Percentiles rank a stretch among this genome's conserved stretches.
Conservation (phyloP, 1,140 invertebrate genomes). For the Pteromalus puparum region DNA sequence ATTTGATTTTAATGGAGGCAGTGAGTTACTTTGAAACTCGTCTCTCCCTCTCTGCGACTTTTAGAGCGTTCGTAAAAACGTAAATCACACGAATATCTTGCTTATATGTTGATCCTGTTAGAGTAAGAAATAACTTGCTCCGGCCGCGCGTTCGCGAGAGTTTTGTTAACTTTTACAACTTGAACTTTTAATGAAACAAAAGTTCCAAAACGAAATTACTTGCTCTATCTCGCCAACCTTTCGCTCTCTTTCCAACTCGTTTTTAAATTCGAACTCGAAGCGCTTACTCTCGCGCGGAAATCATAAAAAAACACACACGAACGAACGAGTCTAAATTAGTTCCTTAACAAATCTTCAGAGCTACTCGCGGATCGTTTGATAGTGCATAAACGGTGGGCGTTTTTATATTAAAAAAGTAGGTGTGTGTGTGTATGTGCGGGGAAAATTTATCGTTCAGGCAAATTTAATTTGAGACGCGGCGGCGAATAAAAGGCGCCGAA, state of each 20-base stretch:
- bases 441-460: slow-evolving; percentile 63
- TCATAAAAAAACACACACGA: neutral
- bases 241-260: slow-evolving; percentile 22
- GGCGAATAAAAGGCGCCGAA: slow-evolving; percentile 50
- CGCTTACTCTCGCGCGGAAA: slow-evolving; percentile 11
- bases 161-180: slow-evolving; percentile 52
- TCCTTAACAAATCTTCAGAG: slow-evolving; percentile 3
- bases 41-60: slow-evolving; percentile 9
- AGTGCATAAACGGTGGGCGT: neutral
- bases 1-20: slow-evolving; percentile 49
- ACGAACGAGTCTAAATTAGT: neutral
- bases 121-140: slow-evolving; percentile 51
- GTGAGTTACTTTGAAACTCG: slow-evolving; percentile 48
- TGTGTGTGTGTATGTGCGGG: neutral
- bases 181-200: slow-evolving; percentile 52
- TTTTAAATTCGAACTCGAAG: slow-evolving; percentile 36
- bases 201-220: slow-evolving; percentile 51
- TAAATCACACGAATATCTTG: slow-evolving; percentile 53
- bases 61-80: slow-evolving; percentile 51
- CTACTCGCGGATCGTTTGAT: neutral
- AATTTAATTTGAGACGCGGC: slow-evolving; percentile 61
- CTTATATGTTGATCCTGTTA: slow-evolving; percentile 51
- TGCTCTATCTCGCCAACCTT: neutral
- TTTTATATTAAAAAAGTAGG: slow-evolving; percentile 32
- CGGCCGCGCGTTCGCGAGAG: slow-evolving; percentile 12